phyloP scores from a whole-genome alignment of 2,113 vertebrate genomes.

The Sorex fumeus region DNA sequence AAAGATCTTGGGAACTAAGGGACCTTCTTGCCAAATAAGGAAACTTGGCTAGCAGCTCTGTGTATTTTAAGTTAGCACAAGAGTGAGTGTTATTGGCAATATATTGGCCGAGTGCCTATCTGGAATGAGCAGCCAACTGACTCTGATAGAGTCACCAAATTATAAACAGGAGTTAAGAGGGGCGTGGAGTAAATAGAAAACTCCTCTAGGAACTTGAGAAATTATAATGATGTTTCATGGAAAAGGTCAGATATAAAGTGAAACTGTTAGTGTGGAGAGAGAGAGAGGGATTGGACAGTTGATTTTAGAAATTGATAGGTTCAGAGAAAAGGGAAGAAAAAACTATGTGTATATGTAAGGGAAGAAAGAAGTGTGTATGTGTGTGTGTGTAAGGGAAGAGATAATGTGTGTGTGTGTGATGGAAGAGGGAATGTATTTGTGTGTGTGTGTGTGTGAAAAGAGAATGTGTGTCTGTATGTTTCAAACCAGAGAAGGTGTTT shows the following conservation, averaged over 20 bases:
- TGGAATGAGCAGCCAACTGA: constrained; percentile 82
- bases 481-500: not conserved
- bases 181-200: constrained; percentile 16
- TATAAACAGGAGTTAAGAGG: constrained; percentile 47
- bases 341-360: not conserved
- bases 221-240: constrained; percentile 64
- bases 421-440: no score
- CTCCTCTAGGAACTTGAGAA: constrained; percentile 61
- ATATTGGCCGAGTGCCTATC: constrained; percentile 88
- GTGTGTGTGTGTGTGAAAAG: no score
- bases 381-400: no score
- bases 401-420: no score
- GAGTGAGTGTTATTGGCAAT: constrained; percentile 90
- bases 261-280: constrained; percentile 29
- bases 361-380: no score
- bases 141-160: constrained; percentile 65
- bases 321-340: constrained; percentile 25
- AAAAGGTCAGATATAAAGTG: constrained; percentile 56
- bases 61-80: constrained; percentile 90
- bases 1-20: constrained; percentile 89
- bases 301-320: constrained; percentile 63
- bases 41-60: constrained; percentile 88
- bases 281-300: constrained; percentile 27
- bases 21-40: constrained; percentile 91
- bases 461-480: not conserved